These are phyloP conservation scores for Zaprionus ghesquierei DNA, from an alignment of 1,140 invertebrate genomes.

Conservation along the genomic window DNA sequence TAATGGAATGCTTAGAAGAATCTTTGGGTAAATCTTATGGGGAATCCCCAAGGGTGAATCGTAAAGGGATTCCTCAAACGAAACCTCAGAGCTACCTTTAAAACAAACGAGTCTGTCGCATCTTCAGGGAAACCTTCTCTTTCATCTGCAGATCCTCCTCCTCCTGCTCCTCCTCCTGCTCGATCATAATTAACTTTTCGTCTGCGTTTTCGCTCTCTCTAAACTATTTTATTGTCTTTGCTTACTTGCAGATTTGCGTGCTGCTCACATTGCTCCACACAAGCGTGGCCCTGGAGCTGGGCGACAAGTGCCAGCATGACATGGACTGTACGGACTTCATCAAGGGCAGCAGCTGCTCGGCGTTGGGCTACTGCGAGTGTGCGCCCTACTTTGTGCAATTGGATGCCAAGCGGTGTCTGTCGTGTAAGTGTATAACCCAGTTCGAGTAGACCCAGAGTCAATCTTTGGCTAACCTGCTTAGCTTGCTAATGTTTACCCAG, in stretches of 20 bases:
- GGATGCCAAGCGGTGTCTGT: slow-evolving; percentile 86
- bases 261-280: slow-evolving; percentile 54
- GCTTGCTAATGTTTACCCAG: slow-evolving; percentile 17
- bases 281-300: slow-evolving; percentile 53
- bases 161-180: no score
- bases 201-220: background rate
- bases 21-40: no score
- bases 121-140: background rate
- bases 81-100: background rate
- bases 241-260: slow-evolving; percentile 47
- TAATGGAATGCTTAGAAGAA: no score
- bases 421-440: slow-evolving; percentile 86
- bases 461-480: slow-evolving; percentile 64
- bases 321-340: slow-evolving; percentile 83
- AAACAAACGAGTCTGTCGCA: no score
- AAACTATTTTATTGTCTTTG: background rate
- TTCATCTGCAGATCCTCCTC: background rate
- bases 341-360: slow-evolving; percentile 81
- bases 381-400: slow-evolving; percentile 87
- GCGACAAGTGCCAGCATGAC: slow-evolving; percentile 81
- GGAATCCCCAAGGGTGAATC: background rate
- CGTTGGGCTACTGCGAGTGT: slow-evolving; percentile 85
- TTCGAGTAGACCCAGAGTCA: slow-evolving; percentile 54
- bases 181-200: background rate
- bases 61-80: no score